Evolutionary conservation across 2,888 invertebrate species (phyloP), one percentile per base, ranked within the genome.

Genomic region (Mellilla xanthometata): DNA sequence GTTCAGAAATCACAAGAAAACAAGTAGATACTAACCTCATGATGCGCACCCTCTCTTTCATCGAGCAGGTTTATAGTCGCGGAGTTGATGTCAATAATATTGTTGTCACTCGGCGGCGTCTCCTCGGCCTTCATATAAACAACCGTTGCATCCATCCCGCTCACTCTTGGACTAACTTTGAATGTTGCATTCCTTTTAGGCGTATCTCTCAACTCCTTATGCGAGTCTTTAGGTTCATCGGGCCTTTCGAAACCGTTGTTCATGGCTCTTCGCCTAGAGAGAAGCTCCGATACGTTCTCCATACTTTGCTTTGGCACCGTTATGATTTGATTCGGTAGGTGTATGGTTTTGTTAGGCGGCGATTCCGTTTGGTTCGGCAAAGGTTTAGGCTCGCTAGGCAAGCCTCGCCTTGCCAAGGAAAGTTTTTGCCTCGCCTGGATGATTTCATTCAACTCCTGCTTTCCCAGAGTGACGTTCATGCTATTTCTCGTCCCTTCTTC

Each of bases 21-120:
- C 5, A 32, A 30, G 13, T 9, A 10, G 15, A 39, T n/a, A 26
- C 51, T 65, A 52, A 77, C 81, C 57, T 83, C 81, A 34, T 74
- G 72, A 24, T 71, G 71, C 35, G 69, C 48, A 1, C 54, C 72
- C 2, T 86, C 87, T 13, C 60, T 63, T 5, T 75, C 61, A 55
- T 81, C 83, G 26, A 88, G 74, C 31, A 89, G 70, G 54, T 78
- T 85, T 54, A 87, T 56, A 6, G 89, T 89, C 2, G 88, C 89
- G 1, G 88, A 82, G 56, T 89, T 89, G 13, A 89, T 89, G 60
- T 89, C 89, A 41, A 89, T 89, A 11, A 85, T 86, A 60, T 88
- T 39, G 12, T 30, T 31, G 19, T 41, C 88, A 41, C 83, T 87
- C 7, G 81, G 74, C 33, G 79, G 69, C 30, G 66, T 73, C 5